Conservation (phyloP, 2,888 invertebrate species). For the Hypselothyrea guttata region DNA sequence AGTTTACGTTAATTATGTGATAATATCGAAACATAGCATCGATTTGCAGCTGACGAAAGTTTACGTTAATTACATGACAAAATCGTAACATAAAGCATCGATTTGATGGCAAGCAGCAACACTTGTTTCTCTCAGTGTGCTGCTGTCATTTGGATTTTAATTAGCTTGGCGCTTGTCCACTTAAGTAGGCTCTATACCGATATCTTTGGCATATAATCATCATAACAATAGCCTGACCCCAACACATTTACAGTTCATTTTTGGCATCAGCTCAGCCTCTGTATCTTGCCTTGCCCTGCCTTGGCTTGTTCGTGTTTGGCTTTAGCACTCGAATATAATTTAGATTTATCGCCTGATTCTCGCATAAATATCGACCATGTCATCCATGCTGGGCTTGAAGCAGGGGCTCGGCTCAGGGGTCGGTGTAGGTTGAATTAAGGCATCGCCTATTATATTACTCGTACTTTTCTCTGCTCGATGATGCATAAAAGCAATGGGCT, state of each 20-base stretch:
- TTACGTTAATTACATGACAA: too few relatives aligned
- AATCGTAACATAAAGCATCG: too few relatives aligned
- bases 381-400: constrained; percentile 13
- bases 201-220: constrained; percentile 56
- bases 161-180: constrained; percentile 48
- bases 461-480: constrained; percentile 57
- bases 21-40: constrained; percentile 30
- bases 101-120: too few relatives aligned
- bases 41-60: too few relatives aligned
- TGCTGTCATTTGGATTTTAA: constrained; percentile 57
- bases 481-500: constrained; percentile 65
- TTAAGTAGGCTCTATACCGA: constrained; percentile 40
- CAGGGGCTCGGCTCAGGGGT: background rate
- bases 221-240: constrained; percentile 63
- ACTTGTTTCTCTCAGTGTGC: background rate
- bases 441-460: constrained; percentile 54
- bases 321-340: constrained; percentile 70
- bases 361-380: constrained; percentile 71
- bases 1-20: constrained; percentile 63
- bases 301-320: constrained; percentile 31
- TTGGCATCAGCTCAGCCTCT: constrained; percentile 18
- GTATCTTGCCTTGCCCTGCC: background rate
- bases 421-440: constrained; percentile 17
- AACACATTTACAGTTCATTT: constrained; percentile 62
- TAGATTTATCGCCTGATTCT: constrained; percentile 72